These are phyloP conservation scores for Melanotaenia maccullochi DNA, from an alignment of 2,797 vertebrate genomes.

Conservation along the genomic window DNA sequence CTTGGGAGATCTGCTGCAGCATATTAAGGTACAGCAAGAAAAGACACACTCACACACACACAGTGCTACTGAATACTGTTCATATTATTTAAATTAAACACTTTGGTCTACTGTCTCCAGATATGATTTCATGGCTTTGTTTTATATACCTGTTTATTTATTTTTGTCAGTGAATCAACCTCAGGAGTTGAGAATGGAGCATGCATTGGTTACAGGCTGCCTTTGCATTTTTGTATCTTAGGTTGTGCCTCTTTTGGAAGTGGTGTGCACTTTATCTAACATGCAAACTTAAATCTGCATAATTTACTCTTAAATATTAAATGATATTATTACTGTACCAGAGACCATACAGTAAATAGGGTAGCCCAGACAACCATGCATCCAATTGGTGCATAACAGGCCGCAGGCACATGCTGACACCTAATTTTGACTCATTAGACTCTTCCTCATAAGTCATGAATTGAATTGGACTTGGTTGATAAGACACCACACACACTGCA, in stretches of 20 bases:
- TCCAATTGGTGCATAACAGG: too few relatives aligned
- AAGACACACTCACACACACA: conserved; percentile 46
- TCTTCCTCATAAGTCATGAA: too few relatives aligned
- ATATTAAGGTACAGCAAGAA: conserved; percentile 84
- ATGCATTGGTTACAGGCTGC: background rate
- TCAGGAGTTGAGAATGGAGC: background rate
- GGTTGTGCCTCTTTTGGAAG: too few relatives aligned
- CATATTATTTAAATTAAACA: background rate
- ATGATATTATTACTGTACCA: background rate
- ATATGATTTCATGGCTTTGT: too few relatives aligned
- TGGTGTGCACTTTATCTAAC: too few relatives aligned
- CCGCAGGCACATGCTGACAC: background rate
- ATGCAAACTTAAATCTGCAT: too few relatives aligned
- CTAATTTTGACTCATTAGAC: too few relatives aligned
- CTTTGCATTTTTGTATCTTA: background rate
- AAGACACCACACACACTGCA: too few relatives aligned
- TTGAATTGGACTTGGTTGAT: too few relatives aligned
- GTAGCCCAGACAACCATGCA: too few relatives aligned
- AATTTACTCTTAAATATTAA: too few relatives aligned
- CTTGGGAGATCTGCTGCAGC: conserved; percentile 84
- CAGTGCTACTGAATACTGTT: conserved; percentile 16
- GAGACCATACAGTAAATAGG: background rate
- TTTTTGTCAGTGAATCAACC: background rate
- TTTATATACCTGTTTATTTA: background rate
- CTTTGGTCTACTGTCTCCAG: background rate